Evolutionary conservation across 2,888 invertebrate genomes (phyloP), one percentile per base, ranked within the genome.

Genomic region (Apodemia mormo): DNA sequence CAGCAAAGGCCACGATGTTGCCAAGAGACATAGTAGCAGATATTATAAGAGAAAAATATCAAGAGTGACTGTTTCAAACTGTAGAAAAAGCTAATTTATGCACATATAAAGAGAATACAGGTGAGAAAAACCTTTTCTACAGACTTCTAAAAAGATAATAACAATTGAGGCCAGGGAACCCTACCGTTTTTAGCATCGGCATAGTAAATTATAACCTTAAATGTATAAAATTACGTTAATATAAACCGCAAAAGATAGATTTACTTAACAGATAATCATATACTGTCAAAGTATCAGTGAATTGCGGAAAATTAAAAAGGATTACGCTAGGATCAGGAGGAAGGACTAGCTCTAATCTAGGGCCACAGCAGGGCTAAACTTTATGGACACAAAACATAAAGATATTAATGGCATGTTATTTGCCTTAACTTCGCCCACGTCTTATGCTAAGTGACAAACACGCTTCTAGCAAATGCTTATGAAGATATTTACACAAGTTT

Each of bases 11-110:
- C 7, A 93, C 93, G 0, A 92, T 92, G 92, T 80, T 92, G 67
- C 92, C 92, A 6, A 83, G 83, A 75, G 93, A 92, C 70, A 92
- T 93, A 58, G 90, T 93, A 9, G 92, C 90, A 6, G 90, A 92
- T 70, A 93, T 93, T 49, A 85, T 93, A 73, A 82, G 90, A 74
- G 92, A 93, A 76, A 91, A 90, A 80, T 88, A 88, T 76, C 80
- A 86, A 70, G 80, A 81, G 65, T 78, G 72, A 77, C 2, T 69
- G 4, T 43, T 45, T 33, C 61, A 52, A 45, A 56, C 7, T 61
- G 8, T 45, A 30, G 61, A 65, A 40, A 58, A 12, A 61, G 2
- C 12, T 33, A 33, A 61, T 61, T 33, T 30, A 12, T 33, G 40
- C 40, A 40, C 40, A 8, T 40, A 40, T 40, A 8, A 40, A 40